Evolutionary conservation across 2,113 vertebrate genomes (phyloP).

Genomic region (Gorsachius goisagi): DNA sequence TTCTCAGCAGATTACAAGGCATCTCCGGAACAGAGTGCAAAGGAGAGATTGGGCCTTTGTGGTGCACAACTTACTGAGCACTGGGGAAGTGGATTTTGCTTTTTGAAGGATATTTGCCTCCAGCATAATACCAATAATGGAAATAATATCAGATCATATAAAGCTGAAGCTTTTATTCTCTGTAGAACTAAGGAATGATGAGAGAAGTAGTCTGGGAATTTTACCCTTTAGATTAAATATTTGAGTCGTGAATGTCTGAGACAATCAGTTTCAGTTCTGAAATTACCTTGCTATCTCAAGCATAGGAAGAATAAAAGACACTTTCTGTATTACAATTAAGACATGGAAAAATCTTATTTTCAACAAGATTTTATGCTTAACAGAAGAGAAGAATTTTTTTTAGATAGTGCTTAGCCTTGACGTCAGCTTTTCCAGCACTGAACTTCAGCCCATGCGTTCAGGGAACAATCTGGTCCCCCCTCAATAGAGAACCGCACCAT

Average conservation of each 20-base stretch:
- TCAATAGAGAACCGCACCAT: fast-evolving
- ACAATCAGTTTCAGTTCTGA: slow-evolving; percentile 76
- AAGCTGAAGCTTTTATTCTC: slow-evolving; percentile 77
- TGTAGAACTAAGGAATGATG: slow-evolving; percentile 71
- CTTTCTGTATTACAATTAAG: slow-evolving; percentile 75
- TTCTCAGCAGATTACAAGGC: slow-evolving; percentile 70
- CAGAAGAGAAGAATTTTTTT: neutral
- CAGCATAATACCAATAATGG: slow-evolving; percentile 80
- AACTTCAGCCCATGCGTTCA: neutral
- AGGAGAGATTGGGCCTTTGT: slow-evolving; percentile 57
- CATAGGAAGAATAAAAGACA: slow-evolving; percentile 75
- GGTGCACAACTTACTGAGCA: neutral
- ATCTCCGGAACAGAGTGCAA: slow-evolving; percentile 25
- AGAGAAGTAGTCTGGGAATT: slow-evolving; percentile 77
- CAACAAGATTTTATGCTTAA: slow-evolving; percentile 62
- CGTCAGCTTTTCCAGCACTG: neutral
- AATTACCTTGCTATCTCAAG: slow-evolving; percentile 81
- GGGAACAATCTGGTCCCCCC: neutral
- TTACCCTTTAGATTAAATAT: slow-evolving; percentile 82
- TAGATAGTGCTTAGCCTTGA: slow-evolving; percentile 17
- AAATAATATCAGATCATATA: slow-evolving; percentile 82
- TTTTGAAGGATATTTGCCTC: slow-evolving; percentile 81
- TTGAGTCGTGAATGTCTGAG: slow-evolving; percentile 77
- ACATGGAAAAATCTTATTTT: slow-evolving; percentile 74
- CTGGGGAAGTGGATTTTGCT: slow-evolving; percentile 57